Evolutionary conservation across 2,888 invertebrate genomes (phyloP).

Genomic region (Heliconius ethilla): DNA sequence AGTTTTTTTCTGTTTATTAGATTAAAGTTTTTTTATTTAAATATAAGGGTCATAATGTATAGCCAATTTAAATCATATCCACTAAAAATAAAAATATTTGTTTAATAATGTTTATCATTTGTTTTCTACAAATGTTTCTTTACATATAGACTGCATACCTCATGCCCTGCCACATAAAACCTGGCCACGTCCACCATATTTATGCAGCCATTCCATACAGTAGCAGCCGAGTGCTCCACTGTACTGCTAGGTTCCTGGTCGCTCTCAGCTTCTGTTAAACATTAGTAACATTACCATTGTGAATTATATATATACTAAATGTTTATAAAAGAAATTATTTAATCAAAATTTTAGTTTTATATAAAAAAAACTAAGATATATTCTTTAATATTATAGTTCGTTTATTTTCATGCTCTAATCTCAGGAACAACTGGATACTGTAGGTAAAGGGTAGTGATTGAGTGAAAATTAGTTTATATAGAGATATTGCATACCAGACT

Average conservation of each 20-base stretch:
- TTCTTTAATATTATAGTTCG: no score
- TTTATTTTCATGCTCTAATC: no score
- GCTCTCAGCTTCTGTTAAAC: constrained; percentile 80
- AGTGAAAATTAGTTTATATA: not conserved
- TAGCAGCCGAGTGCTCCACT: constrained; percentile 79
- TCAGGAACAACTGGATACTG: no score
- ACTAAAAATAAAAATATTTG: not conserved
- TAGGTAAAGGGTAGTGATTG: no score
- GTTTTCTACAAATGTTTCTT: no score
- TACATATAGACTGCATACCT: constrained; percentile 71
- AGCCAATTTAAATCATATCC: not conserved
- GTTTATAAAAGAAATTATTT: not conserved
- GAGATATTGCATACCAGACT: constrained; percentile 58
- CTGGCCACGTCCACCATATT: constrained; percentile 95
- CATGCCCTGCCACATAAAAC: constrained; percentile 91
- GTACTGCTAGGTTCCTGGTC: constrained; percentile 92
- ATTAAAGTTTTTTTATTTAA: no score
- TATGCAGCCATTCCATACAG: constrained; percentile 91
- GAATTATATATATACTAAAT: not conserved
- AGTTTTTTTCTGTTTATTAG: not conserved
- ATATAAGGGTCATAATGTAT: no score
- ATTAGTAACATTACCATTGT: constrained; percentile 2
- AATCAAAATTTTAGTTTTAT: no score
- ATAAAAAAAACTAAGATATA: no score
- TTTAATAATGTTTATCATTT: no score